phyloP scores from a whole-genome alignment of 2,113 vertebrate species.

The Semnornis frantzii region DNA sequence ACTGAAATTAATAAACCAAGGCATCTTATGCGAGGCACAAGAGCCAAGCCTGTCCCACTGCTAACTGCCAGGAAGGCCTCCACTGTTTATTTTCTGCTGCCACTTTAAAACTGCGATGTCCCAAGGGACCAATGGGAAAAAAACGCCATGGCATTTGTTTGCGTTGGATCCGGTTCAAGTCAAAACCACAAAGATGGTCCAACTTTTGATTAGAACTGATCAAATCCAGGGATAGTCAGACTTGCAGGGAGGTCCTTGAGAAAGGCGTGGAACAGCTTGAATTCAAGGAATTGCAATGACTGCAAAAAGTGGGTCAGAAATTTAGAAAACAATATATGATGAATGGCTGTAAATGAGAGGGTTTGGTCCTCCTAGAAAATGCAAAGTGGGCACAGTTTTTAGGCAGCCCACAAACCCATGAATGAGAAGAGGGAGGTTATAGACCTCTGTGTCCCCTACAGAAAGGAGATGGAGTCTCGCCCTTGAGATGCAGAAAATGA shows the following conservation, averaged over 20 bases:
- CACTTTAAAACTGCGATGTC: constrained; percentile 4
- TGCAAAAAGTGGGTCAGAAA: not conserved
- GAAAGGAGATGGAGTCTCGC: not conserved
- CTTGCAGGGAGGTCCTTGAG: not conserved
- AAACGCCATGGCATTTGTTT: not conserved
- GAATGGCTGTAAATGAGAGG: not conserved
- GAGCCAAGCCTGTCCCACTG: not conserved
- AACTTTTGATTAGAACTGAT: constrained; percentile 30
- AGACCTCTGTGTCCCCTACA: not conserved
- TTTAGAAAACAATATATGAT: not conserved
- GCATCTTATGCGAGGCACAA: not conserved
- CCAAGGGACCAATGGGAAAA: not conserved
- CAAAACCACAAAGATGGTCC: not conserved
- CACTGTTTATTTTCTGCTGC: not conserved
- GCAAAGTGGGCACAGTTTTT: not conserved
- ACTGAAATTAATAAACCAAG: not conserved
- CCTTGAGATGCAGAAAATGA: not conserved
- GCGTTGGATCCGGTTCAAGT: not conserved
- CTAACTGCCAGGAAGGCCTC: not conserved
- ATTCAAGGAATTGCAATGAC: not conserved
- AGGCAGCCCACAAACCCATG: not conserved
- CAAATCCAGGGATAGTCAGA: not conserved
- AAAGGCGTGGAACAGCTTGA: not conserved
- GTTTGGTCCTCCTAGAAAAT: not conserved
- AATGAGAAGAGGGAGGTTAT: not conserved